A percentile compares a stretch with the other conserved stretches of the same genome.
Conservation (phyloP, 2,888 invertebrate species). For the Cerceris rybyensis region DNA sequence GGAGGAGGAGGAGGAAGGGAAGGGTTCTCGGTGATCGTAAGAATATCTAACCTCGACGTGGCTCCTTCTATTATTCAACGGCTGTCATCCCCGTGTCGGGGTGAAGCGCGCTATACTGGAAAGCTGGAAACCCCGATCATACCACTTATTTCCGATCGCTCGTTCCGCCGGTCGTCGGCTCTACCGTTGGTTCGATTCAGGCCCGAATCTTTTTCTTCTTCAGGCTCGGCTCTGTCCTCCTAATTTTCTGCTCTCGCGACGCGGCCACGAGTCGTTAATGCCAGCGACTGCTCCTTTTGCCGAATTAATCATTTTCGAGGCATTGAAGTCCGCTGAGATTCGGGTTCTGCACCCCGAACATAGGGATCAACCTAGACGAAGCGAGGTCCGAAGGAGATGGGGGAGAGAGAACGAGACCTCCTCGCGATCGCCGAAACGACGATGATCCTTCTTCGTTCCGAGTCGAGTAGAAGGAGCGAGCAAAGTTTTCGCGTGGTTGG, state of each 20-base stretch:
- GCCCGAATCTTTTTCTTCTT: constrained; percentile 6
- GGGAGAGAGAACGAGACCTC: too few species aligned
- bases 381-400: too few species aligned
- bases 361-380: too few species aligned
- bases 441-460: too few species aligned
- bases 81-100: constrained; percentile 75
- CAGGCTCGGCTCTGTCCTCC: constrained; percentile 8
- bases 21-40: constrained; percentile 77
- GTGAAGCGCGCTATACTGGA: constrained; percentile 59
- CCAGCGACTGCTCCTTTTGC: too few species aligned
- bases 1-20: constrained; percentile 41
- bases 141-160: constrained; percentile 64
- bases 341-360: too few species aligned
- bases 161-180: constrained; percentile 7
- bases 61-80: constrained; percentile 75
- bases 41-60: constrained; percentile 75
- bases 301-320: neutral
- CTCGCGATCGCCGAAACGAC: too few species aligned
- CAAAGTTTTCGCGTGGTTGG: too few species aligned
- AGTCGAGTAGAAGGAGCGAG: too few species aligned
- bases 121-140: constrained; percentile 68
- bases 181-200: constrained; percentile 39
- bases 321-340: too few species aligned
- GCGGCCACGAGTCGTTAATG: too few species aligned
- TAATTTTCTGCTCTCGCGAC: neutral